Conservation (phyloP, 2,888 invertebrate genomes). For the Punctoribates punctum region DNA sequence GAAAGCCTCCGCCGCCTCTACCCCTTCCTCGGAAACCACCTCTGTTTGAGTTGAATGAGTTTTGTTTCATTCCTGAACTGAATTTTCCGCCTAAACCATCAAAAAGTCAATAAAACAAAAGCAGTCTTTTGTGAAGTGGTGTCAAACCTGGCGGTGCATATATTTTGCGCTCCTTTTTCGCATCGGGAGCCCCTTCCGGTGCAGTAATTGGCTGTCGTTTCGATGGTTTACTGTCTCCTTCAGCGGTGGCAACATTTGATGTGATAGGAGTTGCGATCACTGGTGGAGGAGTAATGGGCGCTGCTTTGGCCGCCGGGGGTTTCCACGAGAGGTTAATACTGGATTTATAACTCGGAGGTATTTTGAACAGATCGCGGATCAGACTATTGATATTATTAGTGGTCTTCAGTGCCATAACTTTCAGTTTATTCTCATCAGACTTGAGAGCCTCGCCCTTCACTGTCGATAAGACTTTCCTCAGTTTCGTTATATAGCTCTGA, state of each 20-base stretch:
- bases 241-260: not conserved
- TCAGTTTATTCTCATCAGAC: constrained; percentile 66
- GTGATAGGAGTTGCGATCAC: not conserved
- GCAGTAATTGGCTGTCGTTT: constrained; percentile 40
- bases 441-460: constrained; percentile 69
- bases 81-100: constrained; percentile 9
- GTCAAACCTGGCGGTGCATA: constrained; percentile 47
- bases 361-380: constrained; percentile 89
- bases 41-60: not conserved
- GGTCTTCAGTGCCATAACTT: constrained; percentile 71
- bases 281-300: not conserved
- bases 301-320: constrained; percentile 29
- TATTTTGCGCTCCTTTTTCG: constrained; percentile 45
- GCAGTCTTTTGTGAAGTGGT: not conserved
- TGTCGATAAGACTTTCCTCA: constrained; percentile 61
- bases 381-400: constrained; percentile 87
- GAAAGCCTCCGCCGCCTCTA: not conserved
- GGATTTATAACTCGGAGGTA: constrained; percentile 84
- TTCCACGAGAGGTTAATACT: constrained; percentile 48
- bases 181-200: constrained; percentile 40
- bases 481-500: constrained; percentile 75
- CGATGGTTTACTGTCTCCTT: not conserved
- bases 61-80: not conserved
- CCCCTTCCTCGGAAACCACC: not conserved
- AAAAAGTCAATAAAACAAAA: not conserved